Evolutionary conservation across 2,113 vertebrate genomes (phyloP).

Genomic region (Trinectes maculatus): DNA sequence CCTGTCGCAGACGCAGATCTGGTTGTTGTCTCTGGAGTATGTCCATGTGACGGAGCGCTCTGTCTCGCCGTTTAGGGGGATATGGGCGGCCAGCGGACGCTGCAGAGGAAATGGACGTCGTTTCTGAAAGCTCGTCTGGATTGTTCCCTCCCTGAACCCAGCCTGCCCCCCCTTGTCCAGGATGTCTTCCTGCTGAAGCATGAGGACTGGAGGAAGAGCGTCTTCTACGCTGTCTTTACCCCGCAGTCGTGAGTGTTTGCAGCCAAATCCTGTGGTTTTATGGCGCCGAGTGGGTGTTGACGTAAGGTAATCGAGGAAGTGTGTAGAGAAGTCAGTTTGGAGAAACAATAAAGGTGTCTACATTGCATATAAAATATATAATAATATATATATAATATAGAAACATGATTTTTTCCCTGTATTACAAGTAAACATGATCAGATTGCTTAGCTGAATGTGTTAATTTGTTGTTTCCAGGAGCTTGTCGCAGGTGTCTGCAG

Average conservation of each 20-base stretch:
- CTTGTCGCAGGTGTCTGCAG: slow-evolving; percentile 75
- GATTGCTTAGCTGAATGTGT: slow-evolving; percentile 9
- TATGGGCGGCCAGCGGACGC: slow-evolving; percentile 79
- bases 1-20: not conserved
- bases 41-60: slow-evolving; percentile 6
- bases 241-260: slow-evolving; percentile 79
- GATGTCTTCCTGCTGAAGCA: slow-evolving; percentile 83
- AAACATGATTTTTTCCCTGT: too few relatives aligned
- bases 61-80: slow-evolving; percentile 75
- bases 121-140: slow-evolving; percentile 84
- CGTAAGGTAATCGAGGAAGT: not conserved
- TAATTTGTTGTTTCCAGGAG: slow-evolving; percentile 60
- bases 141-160: slow-evolving; percentile 78
- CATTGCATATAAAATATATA: too few relatives aligned
- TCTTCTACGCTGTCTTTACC: slow-evolving; percentile 84
- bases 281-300: not conserved
- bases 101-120: slow-evolving; percentile 83
- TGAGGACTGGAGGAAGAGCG: slow-evolving; percentile 75
- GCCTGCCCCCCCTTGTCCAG: slow-evolving; percentile 81
- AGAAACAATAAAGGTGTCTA: too few relatives aligned
- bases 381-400: too few relatives aligned
- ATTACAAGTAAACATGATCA: too few relatives aligned
- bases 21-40: slow-evolving; percentile 9
- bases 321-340: not conserved
- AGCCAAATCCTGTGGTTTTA: slow-evolving; percentile 1